Evolutionary conservation across 2,797 vertebrate genomes (phyloP).

Genomic region (Leuciscus waleckii): DNA sequence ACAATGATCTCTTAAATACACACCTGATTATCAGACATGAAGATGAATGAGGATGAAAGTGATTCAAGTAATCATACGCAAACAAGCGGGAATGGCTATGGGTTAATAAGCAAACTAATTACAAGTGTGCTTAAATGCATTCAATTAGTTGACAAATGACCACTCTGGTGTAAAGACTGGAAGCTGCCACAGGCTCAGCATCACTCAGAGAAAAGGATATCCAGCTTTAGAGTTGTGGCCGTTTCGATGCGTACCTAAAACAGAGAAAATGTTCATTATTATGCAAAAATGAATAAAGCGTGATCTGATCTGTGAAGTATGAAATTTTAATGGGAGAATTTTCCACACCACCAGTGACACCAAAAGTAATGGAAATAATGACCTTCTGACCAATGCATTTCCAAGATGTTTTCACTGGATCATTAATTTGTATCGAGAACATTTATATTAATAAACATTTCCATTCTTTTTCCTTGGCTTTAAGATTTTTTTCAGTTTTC

Average conservation of each 20-base stretch:
- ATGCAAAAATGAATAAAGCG: neutral
- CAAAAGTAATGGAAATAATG: neutral
- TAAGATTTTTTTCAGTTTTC: neutral
- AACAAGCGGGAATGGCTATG: constrained; percentile 18
- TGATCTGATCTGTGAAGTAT: constrained; percentile 1
- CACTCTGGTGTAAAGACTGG: constrained; percentile 6
- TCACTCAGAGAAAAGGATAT: constrained; percentile 87
- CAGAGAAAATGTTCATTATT: constrained; percentile 7
- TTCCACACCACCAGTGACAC: neutral
- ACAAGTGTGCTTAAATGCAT: constrained; percentile 30
- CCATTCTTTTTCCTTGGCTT: neutral
- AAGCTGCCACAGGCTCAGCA: neutral
- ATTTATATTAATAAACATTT: too few relatives aligned
- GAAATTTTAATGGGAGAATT: constrained; percentile 1
- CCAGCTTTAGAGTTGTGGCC: constrained; percentile 94
- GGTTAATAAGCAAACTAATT: constrained; percentile 44
- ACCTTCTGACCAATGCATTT: neutral
- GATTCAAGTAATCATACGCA: constrained; percentile 22
- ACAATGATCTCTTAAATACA: constrained; percentile 21
- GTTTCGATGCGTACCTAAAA: constrained; percentile 95
- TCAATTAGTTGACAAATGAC: constrained; percentile 43
- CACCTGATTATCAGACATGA: constrained; percentile 29
- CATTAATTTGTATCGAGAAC: neutral
- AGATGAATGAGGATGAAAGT: constrained; percentile 29
- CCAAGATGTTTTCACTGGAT: neutral